phyloP scores from a whole-genome alignment of 2,797 vertebrate species.

The Acanthiza pusilla region DNA sequence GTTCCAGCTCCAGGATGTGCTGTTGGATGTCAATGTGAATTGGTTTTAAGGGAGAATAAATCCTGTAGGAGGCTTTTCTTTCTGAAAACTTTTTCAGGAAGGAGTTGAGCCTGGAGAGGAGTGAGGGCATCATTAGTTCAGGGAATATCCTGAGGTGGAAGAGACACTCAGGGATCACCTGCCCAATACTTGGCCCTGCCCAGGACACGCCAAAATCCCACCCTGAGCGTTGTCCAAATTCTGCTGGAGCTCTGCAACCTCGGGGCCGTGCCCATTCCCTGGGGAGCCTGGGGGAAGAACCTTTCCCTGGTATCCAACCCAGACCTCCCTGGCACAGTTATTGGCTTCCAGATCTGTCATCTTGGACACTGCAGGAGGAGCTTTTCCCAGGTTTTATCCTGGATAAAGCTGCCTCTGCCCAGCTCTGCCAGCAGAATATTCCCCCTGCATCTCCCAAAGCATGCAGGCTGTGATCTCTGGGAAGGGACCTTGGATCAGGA shows the following conservation, averaged over 20 bases:
- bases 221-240: fast-evolving
- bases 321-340: fast-evolving
- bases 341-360: not conserved
- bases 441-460: not conserved
- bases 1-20: not conserved
- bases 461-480: fast-evolving
- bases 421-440: not conserved
- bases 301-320: fast-evolving
- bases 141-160: not conserved
- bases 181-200: not conserved
- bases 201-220: not conserved
- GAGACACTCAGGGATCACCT: not conserved
- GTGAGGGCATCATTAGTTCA: fast-evolving
- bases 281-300: not conserved
- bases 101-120: not conserved
- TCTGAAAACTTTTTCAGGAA: not conserved
- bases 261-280: not conserved
- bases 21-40: not conserved
- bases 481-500: not conserved
- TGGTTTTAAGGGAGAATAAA: not conserved
- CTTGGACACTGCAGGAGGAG: not conserved
- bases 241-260: not conserved
- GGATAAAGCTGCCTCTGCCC: not conserved
- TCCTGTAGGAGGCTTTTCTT: not conserved
- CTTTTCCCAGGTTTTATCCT: not conserved